Conservation (phyloP, 1,140 invertebrate genomes). For the Diorhabda sublineata region DNA sequence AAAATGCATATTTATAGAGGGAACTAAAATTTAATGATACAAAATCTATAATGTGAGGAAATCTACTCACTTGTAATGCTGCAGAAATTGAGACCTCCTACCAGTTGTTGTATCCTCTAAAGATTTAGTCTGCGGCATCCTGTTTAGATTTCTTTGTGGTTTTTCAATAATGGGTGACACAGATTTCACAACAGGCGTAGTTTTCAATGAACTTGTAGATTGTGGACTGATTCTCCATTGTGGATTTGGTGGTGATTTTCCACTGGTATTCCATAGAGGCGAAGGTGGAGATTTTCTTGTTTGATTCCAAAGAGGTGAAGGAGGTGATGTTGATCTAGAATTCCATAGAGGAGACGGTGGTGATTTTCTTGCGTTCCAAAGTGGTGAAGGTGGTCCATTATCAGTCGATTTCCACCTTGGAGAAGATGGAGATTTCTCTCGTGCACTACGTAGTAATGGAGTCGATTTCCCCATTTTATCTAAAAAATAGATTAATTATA, state of each 20-base stretch:
- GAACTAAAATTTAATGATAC: background rate
- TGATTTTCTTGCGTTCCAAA: background rate
- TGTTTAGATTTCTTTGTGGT: conserved; percentile 28
- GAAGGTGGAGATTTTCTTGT: background rate
- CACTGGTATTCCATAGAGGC: background rate
- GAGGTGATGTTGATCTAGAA: background rate
- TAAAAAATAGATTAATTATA: background rate
- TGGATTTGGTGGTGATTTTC: background rate
- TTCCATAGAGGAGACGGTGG: background rate
- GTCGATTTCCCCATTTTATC: background rate
- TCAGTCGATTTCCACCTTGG: background rate
- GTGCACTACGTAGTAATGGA: background rate
- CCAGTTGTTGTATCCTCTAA: conserved; percentile 53
- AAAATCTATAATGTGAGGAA: background rate
- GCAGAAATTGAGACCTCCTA: conserved; percentile 51
- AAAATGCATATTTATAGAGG: background rate
- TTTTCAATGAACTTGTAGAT: background rate
- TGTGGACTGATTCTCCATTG: background rate
- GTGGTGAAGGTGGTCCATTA: background rate
- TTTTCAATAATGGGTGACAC: conserved; percentile 27
- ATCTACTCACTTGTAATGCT: conserved; percentile 43
- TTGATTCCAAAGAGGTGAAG: background rate
- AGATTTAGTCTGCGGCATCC: conserved; percentile 54
- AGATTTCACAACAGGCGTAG: background rate
- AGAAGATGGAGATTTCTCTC: background rate